Conservation (phyloP, 2,888 invertebrate species). For the Drosophila affinis region DNA sequence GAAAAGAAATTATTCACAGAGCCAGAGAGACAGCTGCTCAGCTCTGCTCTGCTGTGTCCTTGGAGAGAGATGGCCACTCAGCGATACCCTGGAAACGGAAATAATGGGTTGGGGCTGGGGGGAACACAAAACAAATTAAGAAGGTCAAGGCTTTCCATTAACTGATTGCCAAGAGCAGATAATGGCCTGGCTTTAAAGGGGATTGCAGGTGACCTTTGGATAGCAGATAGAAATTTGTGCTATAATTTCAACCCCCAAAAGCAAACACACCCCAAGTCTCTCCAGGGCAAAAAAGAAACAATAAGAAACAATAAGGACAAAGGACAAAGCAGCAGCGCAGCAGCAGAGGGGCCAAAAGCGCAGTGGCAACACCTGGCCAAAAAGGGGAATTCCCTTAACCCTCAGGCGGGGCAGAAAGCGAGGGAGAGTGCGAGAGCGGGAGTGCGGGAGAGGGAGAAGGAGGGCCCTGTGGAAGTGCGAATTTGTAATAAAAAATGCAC, state of each 20-base stretch:
- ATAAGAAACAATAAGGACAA: slow-evolving; percentile 12
- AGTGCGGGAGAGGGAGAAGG: too few species aligned
- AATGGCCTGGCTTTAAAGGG: not conserved
- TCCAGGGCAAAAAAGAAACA: not conserved
- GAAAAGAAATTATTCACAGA: slow-evolving; percentile 43
- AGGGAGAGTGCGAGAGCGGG: not conserved
- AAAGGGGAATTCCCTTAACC: not conserved
- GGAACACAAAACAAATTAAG: slow-evolving; percentile 19
- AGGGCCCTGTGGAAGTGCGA: slow-evolving; percentile 60
- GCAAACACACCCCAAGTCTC: not conserved
- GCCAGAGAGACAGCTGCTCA: not conserved
- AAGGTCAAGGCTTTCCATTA: not conserved
- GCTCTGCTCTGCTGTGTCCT: slow-evolving; percentile 9
- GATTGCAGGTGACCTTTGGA: not conserved
- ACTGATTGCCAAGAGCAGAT: not conserved
- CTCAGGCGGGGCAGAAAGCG: slow-evolving; percentile 9
- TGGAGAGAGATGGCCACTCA: slow-evolving; percentile 33
- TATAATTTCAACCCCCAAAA: not conserved
- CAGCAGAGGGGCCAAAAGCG: slow-evolving; percentile 9
- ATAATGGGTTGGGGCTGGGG: not conserved
- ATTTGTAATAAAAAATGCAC: slow-evolving; percentile 70
- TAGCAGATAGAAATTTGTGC: not conserved
- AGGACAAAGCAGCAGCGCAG: not conserved
- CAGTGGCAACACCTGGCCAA: slow-evolving; percentile 11
- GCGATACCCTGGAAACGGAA: slow-evolving; percentile 37